Percentiles rank a stretch among this genome's conserved stretches.
Conservation (phyloP, 1,140 invertebrate species). For the Bursaphelenchus mucronatus region DNA sequence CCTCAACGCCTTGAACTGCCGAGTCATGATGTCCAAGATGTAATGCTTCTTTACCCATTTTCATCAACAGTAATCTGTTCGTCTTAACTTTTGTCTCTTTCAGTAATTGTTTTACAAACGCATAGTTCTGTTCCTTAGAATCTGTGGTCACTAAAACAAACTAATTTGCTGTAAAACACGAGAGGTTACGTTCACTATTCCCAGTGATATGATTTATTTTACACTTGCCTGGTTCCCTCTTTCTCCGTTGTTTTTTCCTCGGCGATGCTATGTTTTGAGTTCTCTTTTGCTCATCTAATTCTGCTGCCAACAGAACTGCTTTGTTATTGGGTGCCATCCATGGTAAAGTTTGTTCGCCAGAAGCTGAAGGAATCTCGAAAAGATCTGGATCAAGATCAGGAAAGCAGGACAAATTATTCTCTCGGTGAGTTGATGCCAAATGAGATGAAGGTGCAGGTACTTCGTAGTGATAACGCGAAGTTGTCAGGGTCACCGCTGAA, state of each 20-base stretch:
- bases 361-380: slow-evolving; percentile 21
- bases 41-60: slow-evolving; percentile 90
- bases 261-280: slow-evolving; percentile 3
- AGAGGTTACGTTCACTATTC: no score
- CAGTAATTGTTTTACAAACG: slow-evolving; percentile 91
- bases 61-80: slow-evolving; percentile 93
- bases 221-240: neutral
- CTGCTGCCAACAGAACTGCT: neutral
- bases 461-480: slow-evolving; percentile 61
- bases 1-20: slow-evolving; percentile 73
- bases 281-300: slow-evolving; percentile 9
- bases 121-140: slow-evolving; percentile 93
- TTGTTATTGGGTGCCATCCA: slow-evolving; percentile 1
- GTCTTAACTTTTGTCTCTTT: slow-evolving; percentile 69
- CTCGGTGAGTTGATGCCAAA: slow-evolving; percentile 30
- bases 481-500: neutral
- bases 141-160: no score
- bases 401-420: slow-evolving; percentile 21
- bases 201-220: no score
- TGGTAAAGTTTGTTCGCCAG: neutral
- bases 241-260: slow-evolving; percentile 7
- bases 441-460: slow-evolving; percentile 40
- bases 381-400: slow-evolving; percentile 28
- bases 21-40: slow-evolving; percentile 71
- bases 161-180: no score